A percentile compares a stretch with the other conserved stretches of the same genome.
Conservation (phyloP, 2,797 vertebrate species). For the Gymnopithys bicolor region DNA sequence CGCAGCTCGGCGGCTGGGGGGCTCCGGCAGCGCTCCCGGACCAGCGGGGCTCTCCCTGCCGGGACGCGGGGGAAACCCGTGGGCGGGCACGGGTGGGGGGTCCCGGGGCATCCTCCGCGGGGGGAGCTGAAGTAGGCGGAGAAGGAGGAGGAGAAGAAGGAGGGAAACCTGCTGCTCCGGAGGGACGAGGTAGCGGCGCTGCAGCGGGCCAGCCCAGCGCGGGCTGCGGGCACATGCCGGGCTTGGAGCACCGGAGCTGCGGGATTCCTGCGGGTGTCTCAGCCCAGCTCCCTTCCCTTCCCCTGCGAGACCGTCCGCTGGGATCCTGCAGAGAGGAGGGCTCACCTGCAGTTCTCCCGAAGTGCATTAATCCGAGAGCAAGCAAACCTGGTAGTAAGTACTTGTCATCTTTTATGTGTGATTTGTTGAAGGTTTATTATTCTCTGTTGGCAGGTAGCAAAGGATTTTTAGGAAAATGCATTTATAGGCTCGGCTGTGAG, state of each 20-base stretch:
- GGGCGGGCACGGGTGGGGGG: background rate
- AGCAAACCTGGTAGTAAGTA: slow-evolving; percentile 19
- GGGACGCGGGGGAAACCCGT: background rate
- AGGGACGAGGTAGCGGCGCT: background rate
- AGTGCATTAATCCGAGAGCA: background rate
- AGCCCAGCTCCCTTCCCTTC: background rate
- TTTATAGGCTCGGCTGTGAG: background rate
- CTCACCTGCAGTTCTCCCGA: background rate
- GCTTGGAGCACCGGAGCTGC: background rate
- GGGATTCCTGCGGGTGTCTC: background rate
- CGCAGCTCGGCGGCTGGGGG: background rate
- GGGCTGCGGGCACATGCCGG: slow-evolving; percentile 44
- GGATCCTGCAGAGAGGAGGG: background rate
- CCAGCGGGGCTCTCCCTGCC: background rate
- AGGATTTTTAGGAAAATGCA: background rate
- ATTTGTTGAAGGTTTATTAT: background rate
- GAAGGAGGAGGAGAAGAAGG: slow-evolving; percentile 9
- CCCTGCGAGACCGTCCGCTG: background rate
- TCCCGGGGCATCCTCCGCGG: background rate
- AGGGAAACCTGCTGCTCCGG: slow-evolving; percentile 17
- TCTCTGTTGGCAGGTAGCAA: slow-evolving; percentile 12
- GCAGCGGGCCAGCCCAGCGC: background rate
- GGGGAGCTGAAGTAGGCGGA: slow-evolving; percentile 20
- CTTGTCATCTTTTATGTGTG: background rate
- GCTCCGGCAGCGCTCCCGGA: background rate